These are phyloP conservation scores for Crocodylus rhombifer DNA, from an alignment of 2,797 vertebrate species.

Conservation along the genomic window DNA sequence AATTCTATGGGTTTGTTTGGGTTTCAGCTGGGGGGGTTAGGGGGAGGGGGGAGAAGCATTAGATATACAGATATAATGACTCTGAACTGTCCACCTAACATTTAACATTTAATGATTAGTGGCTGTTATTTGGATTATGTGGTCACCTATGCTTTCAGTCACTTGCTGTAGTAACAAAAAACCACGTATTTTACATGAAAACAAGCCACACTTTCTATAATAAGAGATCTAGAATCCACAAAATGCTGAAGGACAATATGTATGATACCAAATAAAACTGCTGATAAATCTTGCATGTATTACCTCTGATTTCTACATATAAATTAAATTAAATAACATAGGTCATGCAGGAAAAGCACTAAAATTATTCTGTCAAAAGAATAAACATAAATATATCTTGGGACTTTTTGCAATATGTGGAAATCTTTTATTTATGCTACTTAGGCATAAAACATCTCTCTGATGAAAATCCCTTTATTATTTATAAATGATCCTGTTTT, in stretches of 20 bases:
- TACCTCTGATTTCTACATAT: background rate
- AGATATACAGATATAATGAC: background rate
- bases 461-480: background rate
- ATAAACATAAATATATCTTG: background rate
- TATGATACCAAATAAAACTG: too few relatives aligned
- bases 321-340: background rate
- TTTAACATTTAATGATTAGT: background rate
- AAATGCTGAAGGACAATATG: too few relatives aligned
- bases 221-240: too few relatives aligned
- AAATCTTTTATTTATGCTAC: background rate
- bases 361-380: background rate
- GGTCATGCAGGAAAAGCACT: background rate
- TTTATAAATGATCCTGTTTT: background rate
- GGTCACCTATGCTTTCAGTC: background rate
- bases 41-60: too few relatives aligned
- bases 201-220: background rate
- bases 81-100: background rate
- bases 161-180: background rate
- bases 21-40: background rate
- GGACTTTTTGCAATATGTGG: background rate
- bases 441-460: slow-evolving; percentile 10
- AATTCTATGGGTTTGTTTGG: too few relatives aligned
- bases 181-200: background rate
- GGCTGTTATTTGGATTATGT: slow-evolving; percentile 6
- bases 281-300: background rate